Evolutionary conservation across 1,140 invertebrate species (phyloP).

Genomic region (Pogonognathellus flavescens): DNA sequence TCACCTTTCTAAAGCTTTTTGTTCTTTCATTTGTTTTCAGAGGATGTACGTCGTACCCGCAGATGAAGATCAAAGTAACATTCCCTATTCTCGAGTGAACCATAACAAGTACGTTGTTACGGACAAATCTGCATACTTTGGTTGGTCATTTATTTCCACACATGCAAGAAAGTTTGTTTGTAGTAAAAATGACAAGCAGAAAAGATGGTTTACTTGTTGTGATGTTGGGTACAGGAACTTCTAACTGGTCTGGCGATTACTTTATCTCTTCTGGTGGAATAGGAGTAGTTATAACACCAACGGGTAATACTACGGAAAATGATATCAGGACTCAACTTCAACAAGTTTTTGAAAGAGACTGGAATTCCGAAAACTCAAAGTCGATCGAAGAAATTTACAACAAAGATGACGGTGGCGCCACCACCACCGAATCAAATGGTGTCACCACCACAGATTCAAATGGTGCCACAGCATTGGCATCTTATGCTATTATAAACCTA

Average conservation of each 20-base stretch:
- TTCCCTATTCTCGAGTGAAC: conserved; percentile 92
- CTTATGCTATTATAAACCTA: too few relatives aligned
- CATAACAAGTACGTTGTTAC: conserved; percentile 99
- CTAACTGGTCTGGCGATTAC: conserved; percentile 98
- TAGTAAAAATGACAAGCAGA: not conserved
- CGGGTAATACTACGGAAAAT: conserved; percentile 68
- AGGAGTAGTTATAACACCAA: conserved; percentile 77
- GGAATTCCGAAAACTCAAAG: conserved; percentile 80
- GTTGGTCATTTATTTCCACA: conserved; percentile 68
- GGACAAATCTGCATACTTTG: conserved; percentile 92
- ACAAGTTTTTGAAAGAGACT: conserved; percentile 88
- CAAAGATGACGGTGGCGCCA: too few relatives aligned
- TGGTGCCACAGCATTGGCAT: too few relatives aligned
- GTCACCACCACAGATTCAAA: too few relatives aligned
- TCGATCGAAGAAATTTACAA: conserved; percentile 22
- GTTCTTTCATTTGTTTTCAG: conserved; percentile 73
- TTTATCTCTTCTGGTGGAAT: conserved; percentile 92
- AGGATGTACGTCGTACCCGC: conserved; percentile 85
- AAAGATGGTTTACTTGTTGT: not conserved
- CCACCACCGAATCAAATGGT: too few relatives aligned
- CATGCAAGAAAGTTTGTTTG: too few relatives aligned
- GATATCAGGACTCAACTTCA: conserved; percentile 80
- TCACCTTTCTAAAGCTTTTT: too few relatives aligned
- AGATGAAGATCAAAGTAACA: conserved; percentile 81
- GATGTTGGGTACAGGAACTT: conserved; percentile 79